These are phyloP conservation scores for Petrocephalus zakoni DNA, from an alignment of 2,113 vertebrate species.

Conservation along the genomic window DNA sequence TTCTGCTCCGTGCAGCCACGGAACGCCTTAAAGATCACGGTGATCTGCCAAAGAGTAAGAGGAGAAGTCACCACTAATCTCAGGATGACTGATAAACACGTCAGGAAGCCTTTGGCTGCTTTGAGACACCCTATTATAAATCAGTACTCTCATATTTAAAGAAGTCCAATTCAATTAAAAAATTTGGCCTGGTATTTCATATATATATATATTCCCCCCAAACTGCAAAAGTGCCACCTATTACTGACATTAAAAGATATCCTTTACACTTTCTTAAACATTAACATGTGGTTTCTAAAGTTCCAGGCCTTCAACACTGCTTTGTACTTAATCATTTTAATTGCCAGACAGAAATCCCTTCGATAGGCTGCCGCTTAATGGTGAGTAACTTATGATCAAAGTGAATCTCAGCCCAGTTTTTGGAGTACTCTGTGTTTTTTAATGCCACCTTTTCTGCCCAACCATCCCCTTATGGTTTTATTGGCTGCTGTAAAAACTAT, in stretches of 20 bases:
- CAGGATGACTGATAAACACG: neutral
- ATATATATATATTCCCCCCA: neutral
- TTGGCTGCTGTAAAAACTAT: neutral
- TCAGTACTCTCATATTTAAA: neutral
- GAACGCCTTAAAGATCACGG: conserved; percentile 71
- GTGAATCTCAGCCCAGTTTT: neutral
- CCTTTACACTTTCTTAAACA: neutral
- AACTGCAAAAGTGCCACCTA: neutral
- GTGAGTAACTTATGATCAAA: neutral
- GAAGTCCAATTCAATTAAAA: neutral
- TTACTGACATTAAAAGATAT: neutral
- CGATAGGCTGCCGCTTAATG: neutral
- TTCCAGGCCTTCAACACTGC: neutral
- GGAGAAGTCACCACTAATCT: neutral
- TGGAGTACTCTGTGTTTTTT: neutral
- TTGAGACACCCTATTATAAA: neutral
- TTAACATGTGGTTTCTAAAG: neutral
- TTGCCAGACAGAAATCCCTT: neutral
- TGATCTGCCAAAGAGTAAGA: conserved; percentile 57
- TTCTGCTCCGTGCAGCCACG: conserved; percentile 71
- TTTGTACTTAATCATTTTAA: neutral
- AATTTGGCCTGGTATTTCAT: neutral
- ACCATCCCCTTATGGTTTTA: neutral
- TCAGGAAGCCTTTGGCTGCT: neutral
- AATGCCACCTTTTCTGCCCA: neutral